These are phyloP conservation scores for Patagioenas fasciata DNA, from an alignment of 2,113 vertebrate genomes.

Conservation along the genomic window DNA sequence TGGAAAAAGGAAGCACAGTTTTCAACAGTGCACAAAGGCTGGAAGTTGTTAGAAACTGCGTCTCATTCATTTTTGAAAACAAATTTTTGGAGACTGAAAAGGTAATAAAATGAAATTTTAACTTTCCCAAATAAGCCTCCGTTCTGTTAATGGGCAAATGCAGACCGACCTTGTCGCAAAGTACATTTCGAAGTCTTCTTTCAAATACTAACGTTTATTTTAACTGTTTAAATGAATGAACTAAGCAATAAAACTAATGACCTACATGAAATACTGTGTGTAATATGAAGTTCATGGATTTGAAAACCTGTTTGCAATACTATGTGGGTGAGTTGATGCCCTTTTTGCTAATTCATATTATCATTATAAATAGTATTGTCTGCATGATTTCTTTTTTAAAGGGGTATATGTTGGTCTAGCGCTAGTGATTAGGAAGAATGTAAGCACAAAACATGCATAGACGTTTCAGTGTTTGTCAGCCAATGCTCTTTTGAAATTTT, in stretches of 20 bases:
- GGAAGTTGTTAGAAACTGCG: slow-evolving; percentile 95
- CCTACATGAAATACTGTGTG: background rate
- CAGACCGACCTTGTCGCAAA: background rate
- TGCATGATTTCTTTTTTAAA: background rate
- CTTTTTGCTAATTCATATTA: background rate
- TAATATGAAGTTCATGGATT: background rate
- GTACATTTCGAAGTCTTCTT: background rate
- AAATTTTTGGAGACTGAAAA: slow-evolving; percentile 97
- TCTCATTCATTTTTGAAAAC: slow-evolving; percentile 94
- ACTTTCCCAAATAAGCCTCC: slow-evolving; percentile 1
- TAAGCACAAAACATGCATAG: background rate
- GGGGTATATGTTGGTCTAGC: background rate
- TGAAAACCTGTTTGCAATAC: background rate
- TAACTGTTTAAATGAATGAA: slow-evolving; percentile 18
- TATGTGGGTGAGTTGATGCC: background rate
- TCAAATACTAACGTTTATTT: slow-evolving; percentile 5
- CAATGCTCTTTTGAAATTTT: background rate
- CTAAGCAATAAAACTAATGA: background rate
- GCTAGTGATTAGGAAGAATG: background rate
- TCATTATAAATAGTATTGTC: background rate
- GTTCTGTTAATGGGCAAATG: slow-evolving; percentile 5
- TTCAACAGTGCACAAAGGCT: slow-evolving; percentile 97
- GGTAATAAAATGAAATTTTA: slow-evolving; percentile 76
- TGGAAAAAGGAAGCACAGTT: slow-evolving; percentile 86
- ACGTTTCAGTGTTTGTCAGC: background rate